These are phyloP conservation scores for Eulemur macaco DNA, from an alignment of 2,113 vertebrate species.

Conservation along the genomic window DNA sequence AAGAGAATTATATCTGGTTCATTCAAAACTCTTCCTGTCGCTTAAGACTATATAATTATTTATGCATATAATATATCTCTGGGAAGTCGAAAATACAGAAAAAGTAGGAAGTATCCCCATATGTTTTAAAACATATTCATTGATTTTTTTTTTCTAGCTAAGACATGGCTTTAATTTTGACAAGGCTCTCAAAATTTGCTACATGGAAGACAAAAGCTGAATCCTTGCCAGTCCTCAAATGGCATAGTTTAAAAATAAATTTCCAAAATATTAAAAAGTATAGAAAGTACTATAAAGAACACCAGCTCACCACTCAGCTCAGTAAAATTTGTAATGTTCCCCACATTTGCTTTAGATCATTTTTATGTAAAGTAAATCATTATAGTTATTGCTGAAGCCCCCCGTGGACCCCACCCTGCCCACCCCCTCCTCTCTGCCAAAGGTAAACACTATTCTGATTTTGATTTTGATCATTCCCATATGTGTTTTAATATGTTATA, in stretches of 20 bases:
- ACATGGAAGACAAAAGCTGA: constrained; percentile 13
- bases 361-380: constrained; percentile 2
- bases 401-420: not conserved
- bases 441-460: not conserved
- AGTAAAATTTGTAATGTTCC: not conserved
- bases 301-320: not conserved
- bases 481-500: constrained; percentile 45
- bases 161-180: constrained; percentile 60
- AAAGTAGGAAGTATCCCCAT: constrained; percentile 24
- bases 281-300: constrained; percentile 37
- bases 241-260: not conserved
- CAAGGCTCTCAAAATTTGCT: constrained; percentile 16
- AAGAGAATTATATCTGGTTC: constrained; percentile 52
- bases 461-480: constrained; percentile 27
- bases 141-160: not conserved
- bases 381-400: not conserved
- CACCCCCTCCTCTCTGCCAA: not conserved
- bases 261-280: constrained; percentile 26
- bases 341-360: not conserved
- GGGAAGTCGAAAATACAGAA: constrained; percentile 15
- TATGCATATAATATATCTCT: constrained; percentile 56
- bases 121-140: constrained; percentile 33
- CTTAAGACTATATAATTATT: constrained; percentile 43
- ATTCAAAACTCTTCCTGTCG: constrained; percentile 53
- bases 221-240: constrained; percentile 41